phyloP scores from a whole-genome alignment of 1,140 invertebrate species.

The Eufriesea mexicana region DNA sequence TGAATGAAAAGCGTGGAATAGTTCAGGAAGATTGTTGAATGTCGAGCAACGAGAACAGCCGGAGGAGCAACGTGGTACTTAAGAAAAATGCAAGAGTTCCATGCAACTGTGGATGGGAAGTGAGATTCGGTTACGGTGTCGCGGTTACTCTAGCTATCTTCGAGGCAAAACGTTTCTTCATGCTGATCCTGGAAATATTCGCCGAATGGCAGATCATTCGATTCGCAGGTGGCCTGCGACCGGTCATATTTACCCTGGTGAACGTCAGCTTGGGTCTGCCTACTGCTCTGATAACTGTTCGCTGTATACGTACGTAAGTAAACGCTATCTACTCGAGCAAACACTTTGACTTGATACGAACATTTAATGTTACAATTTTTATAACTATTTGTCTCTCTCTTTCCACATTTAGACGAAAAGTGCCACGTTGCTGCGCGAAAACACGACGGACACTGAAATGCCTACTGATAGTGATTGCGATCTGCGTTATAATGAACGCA shows the following conservation, averaged over 20 bases:
- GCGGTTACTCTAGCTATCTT: slow-evolving; percentile 71
- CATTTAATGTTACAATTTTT: background rate
- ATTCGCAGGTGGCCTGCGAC: slow-evolving; percentile 72
- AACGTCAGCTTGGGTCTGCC: slow-evolving; percentile 73
- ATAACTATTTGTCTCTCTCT: no score
- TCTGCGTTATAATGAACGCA: slow-evolving; percentile 71
- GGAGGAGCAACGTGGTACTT: slow-evolving; percentile 25
- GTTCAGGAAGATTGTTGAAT: slow-evolving; percentile 43
- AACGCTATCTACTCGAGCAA: background rate
- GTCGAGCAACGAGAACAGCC: slow-evolving; percentile 43
- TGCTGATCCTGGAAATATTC: slow-evolving; percentile 73
- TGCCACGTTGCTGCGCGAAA: slow-evolving; percentile 56
- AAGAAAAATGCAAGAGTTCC: slow-evolving; percentile 28
- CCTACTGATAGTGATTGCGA: slow-evolving; percentile 60
- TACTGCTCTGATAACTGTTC: slow-evolving; percentile 68
- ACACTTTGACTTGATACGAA: background rate
- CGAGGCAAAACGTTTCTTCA: slow-evolving; percentile 75
- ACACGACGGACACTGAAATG: slow-evolving; percentile 61
- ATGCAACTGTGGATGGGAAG: slow-evolving; percentile 71
- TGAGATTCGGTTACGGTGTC: slow-evolving; percentile 64
- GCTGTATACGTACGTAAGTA: slow-evolving; percentile 71
- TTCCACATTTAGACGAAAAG: slow-evolving; percentile 65
- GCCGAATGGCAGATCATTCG: slow-evolving; percentile 71
- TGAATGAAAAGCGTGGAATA: background rate
- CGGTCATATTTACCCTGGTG: slow-evolving; percentile 70